phyloP scores from a whole-genome alignment of 2,797 vertebrate species.

The Gymnothorax javanicus region DNA sequence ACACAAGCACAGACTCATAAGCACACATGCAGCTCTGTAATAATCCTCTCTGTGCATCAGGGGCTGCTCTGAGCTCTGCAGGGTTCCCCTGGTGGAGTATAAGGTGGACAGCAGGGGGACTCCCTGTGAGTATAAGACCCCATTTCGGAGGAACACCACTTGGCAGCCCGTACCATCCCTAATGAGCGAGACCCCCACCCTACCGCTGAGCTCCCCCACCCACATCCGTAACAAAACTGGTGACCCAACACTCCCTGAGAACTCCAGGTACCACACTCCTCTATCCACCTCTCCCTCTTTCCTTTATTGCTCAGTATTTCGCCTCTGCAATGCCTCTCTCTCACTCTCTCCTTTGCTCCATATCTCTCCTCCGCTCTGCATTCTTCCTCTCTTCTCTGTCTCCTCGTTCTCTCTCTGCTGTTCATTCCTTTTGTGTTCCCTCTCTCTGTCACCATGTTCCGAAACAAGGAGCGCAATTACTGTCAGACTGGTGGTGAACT shows the following conservation, averaged over 20 bases:
- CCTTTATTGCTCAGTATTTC: not conserved
- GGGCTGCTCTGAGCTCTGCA: slow-evolving; percentile 96
- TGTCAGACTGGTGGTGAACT: too few species aligned
- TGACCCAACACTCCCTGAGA: slow-evolving; percentile 90
- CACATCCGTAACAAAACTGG: slow-evolving; percentile 95
- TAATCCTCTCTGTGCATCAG: slow-evolving; percentile 60
- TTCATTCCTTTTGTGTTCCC: not conserved
- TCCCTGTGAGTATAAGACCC: slow-evolving; percentile 97
- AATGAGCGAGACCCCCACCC: slow-evolving; percentile 83
- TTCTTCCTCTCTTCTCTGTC: not conserved
- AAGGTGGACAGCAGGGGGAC: slow-evolving; percentile 96
- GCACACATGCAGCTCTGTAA: not conserved
- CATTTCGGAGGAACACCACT: slow-evolving; percentile 94
- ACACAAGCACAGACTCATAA: not conserved
- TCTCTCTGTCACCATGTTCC: not conserved
- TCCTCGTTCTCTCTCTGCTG: not conserved
- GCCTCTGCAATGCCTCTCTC: not conserved
- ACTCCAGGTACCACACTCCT: slow-evolving; percentile 78
- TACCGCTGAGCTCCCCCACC: slow-evolving; percentile 84
- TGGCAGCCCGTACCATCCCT: slow-evolving; percentile 92
- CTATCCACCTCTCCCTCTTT: not conserved
- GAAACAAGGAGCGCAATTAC: too few species aligned
- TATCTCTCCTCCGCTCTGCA: not conserved
- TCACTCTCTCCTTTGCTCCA: slow-evolving; percentile 37
- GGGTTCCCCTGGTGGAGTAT: slow-evolving; percentile 98